Evolutionary conservation across 2,888 invertebrate species (phyloP).

Genomic region (Acrocera orbiculus): DNA sequence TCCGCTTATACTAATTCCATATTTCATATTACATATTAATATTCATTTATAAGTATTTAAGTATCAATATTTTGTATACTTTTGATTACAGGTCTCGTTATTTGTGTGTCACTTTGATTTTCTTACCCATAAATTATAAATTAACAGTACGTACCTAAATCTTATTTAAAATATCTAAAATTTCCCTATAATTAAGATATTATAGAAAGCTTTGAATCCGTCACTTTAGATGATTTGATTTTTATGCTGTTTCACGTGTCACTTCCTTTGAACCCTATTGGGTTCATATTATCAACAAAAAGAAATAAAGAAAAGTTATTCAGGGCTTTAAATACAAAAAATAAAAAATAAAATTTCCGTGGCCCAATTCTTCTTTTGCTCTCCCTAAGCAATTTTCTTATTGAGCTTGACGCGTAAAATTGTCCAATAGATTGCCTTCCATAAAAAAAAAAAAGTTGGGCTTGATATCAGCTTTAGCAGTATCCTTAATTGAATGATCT

Average conservation of each 20-base stretch:
- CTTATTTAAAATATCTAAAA: no score
- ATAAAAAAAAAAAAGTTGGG: constrained; percentile 2
- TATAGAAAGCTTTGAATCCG: no score
- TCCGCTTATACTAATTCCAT: no score
- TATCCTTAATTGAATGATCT: constrained; percentile 16
- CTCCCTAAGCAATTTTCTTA: background rate
- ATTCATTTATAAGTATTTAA: no score
- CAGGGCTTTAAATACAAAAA: background rate
- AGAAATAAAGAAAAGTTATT: background rate
- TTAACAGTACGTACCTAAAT: no score
- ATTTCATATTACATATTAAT: no score
- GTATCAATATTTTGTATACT: no score
- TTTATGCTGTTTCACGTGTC: constrained; percentile 1
- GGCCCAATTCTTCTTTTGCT: constrained; percentile 1
- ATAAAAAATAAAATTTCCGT: constrained; percentile 1
- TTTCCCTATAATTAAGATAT: no score
- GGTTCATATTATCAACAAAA: background rate
- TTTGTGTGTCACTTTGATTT: no score
- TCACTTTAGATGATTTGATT: no score
- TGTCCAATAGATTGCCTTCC: constrained; percentile 10
- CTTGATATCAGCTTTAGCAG: constrained; percentile 5
- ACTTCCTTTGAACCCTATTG: background rate
- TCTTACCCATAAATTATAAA: no score
- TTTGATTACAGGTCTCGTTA: no score
- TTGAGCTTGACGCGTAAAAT: constrained; percentile 6